Percentiles rank a stretch among this genome's conserved stretches.
phyloP scores from a whole-genome alignment of 2,888 invertebrate species.

The Tyria jacobaeae region DNA sequence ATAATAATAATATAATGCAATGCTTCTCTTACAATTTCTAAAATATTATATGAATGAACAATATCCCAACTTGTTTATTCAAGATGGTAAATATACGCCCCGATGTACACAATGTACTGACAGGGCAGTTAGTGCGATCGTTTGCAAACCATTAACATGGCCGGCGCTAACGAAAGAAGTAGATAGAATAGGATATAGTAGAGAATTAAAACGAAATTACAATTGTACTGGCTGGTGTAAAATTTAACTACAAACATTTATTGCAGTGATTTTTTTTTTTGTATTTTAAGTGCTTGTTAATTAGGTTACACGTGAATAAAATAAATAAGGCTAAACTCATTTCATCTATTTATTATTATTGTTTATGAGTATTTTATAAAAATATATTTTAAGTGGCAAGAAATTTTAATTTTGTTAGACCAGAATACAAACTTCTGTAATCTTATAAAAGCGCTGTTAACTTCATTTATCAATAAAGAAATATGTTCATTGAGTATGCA shows the following conservation, averaged over 20 bases:
- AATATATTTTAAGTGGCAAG: not conserved
- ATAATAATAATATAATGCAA: too few relatives aligned
- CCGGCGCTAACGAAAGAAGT: conserved; percentile 50
- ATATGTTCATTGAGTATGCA: too few relatives aligned
- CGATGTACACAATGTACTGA: conserved; percentile 52
- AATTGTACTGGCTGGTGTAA: conserved; percentile 28
- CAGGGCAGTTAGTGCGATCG: conserved; percentile 58
- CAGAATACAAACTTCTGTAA: too few relatives aligned
- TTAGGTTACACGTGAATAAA: conserved; percentile 12
- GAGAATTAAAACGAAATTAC: conserved; percentile 50
- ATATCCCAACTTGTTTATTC: conserved; percentile 2
- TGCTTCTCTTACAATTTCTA: too few relatives aligned
- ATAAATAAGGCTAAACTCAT: not conserved
- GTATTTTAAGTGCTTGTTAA: conserved; percentile 23
- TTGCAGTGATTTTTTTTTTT: conserved; percentile 31
- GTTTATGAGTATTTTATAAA: not conserved
- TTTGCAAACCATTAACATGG: conserved; percentile 62
- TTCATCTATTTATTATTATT: too few relatives aligned
- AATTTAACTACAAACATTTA: conserved; percentile 31
- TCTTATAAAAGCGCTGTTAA: too few relatives aligned
- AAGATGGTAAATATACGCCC: conserved; percentile 45
- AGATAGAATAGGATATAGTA: conserved; percentile 41
- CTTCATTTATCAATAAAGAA: too few relatives aligned
- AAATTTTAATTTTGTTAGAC: not conserved
- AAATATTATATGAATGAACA: too few relatives aligned